phyloP scores from a whole-genome alignment of 2,797 vertebrate species.

The Falco concolor region DNA sequence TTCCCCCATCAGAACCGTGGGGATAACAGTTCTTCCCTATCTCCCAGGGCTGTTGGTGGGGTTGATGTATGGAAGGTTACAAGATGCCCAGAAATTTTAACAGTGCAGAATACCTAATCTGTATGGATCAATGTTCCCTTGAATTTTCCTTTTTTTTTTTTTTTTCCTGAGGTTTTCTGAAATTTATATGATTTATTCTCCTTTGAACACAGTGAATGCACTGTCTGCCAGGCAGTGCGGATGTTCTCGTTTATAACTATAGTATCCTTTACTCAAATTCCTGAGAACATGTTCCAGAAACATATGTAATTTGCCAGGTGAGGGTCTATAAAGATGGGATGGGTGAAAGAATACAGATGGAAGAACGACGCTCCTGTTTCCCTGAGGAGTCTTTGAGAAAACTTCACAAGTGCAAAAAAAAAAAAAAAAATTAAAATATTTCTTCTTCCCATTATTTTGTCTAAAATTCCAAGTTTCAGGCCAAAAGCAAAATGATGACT shows the following conservation, averaged over 20 bases:
- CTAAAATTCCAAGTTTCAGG: background rate
- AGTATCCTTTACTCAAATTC: constrained; percentile 30
- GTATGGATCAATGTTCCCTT: background rate
- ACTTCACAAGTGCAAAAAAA: background rate
- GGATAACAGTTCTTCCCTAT: background rate
- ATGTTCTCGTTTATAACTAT: constrained; percentile 20
- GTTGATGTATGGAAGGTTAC: background rate
- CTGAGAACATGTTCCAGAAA: constrained; percentile 9
- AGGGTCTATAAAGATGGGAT: constrained; percentile 27
- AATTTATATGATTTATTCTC: background rate
- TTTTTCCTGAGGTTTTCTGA: background rate
- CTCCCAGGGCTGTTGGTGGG: background rate
- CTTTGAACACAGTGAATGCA: background rate
- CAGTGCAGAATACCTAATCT: background rate
- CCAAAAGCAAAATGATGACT: constrained; percentile 5
- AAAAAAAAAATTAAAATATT: background rate
- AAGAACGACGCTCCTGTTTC: background rate
- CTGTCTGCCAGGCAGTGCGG: constrained; percentile 33
- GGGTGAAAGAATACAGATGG: constrained; percentile 36
- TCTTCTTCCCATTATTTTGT: background rate
- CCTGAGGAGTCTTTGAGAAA: constrained; percentile 33
- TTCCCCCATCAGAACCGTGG: background rate
- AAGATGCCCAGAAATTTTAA: background rate
- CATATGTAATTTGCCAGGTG: constrained; percentile 41
- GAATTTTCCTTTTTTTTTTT: background rate